A percentile compares a stretch with the other conserved stretches of the same genome.
These are phyloP conservation scores for Chaetodon trifascialis DNA, from an alignment of 2,113 vertebrate genomes.

Conservation along the genomic window DNA sequence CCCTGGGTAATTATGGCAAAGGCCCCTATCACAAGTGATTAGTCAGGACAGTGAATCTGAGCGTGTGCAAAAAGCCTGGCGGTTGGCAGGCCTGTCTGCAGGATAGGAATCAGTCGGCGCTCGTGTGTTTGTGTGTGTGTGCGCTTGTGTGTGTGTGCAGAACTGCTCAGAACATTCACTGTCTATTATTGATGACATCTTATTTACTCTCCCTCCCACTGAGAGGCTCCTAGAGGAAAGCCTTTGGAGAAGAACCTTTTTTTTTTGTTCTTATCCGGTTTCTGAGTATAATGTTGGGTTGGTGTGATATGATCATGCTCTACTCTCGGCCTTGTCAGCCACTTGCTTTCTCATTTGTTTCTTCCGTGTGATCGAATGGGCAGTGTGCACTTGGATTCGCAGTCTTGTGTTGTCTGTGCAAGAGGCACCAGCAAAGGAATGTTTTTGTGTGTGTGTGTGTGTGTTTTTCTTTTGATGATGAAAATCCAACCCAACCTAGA, in stretches of 20 bases:
- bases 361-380: slow-evolving; percentile 58
- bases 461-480: slow-evolving; percentile 70
- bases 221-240: slow-evolving; percentile 82
- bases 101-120: slow-evolving; percentile 82
- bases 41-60: slow-evolving; percentile 86
- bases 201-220: slow-evolving; percentile 85
- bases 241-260: slow-evolving; percentile 79
- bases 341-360: slow-evolving; percentile 61
- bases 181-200: slow-evolving; percentile 87
- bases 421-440: slow-evolving; percentile 65
- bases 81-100: slow-evolving; percentile 84
- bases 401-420: slow-evolving; percentile 45
- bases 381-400: slow-evolving; percentile 39
- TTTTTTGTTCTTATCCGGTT: slow-evolving; percentile 48
- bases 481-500: slow-evolving; percentile 74
- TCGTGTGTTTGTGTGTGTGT: slow-evolving; percentile 57
- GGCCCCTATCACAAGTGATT: slow-evolving; percentile 87
- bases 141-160: slow-evolving; percentile 18
- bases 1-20: slow-evolving; percentile 86
- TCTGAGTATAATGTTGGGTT: slow-evolving; percentile 71
- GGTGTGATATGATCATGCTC: slow-evolving; percentile 69
- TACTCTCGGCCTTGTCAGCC: slow-evolving; percentile 63
- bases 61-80: slow-evolving; percentile 83
- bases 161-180: slow-evolving; percentile 82
- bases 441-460: slow-evolving; percentile 41